These are phyloP conservation scores for Leucophenga varia DNA, from an alignment of 1,140 invertebrate genomes.

Conservation along the genomic window DNA sequence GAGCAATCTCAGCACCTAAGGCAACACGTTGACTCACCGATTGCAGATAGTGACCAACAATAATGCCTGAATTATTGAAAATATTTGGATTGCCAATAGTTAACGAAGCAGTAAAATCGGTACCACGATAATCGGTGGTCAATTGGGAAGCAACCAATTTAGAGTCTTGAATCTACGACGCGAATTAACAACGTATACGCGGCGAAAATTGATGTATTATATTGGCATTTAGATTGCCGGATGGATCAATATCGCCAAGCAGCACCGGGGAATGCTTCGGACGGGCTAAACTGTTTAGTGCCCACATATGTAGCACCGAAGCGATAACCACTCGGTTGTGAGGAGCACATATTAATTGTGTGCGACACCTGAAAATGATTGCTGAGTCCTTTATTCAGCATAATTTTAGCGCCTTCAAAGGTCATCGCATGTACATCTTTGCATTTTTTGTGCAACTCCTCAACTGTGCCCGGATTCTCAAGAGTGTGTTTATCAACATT, in stretches of 20 bases:
- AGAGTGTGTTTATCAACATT: conserved; percentile 58
- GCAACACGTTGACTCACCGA: conserved; percentile 73
- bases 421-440: conserved; percentile 96
- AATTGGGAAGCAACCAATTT: conserved; percentile 87
- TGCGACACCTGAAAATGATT: conserved; percentile 98
- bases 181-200: conserved; percentile 80
- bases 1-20: conserved; percentile 89
- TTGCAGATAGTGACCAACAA: conserved; percentile 91
- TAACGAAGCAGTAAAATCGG: conserved; percentile 81
- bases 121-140: conserved; percentile 84
- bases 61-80: conserved; percentile 79
- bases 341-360: conserved; percentile 84
- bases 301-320: conserved; percentile 98
- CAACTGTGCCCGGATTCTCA: conserved; percentile 89
- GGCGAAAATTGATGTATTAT: conserved; percentile 88
- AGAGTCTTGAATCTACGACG: conserved; percentile 85
- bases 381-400: conserved; percentile 95
- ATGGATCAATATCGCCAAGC: conserved; percentile 94
- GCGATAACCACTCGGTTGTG: conserved; percentile 87
- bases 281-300: conserved; percentile 75
- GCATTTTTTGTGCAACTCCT: conserved; percentile 96
- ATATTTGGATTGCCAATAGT: conserved; percentile 91
- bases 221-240: conserved; percentile 95
- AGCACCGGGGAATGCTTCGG: conserved; percentile 93
- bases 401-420: conserved; percentile 96